A percentile compares a stretch with the other conserved stretches of the same genome.
phyloP scores from a whole-genome alignment of 2,113 vertebrate species.

The Rattus norvegicus region DNA sequence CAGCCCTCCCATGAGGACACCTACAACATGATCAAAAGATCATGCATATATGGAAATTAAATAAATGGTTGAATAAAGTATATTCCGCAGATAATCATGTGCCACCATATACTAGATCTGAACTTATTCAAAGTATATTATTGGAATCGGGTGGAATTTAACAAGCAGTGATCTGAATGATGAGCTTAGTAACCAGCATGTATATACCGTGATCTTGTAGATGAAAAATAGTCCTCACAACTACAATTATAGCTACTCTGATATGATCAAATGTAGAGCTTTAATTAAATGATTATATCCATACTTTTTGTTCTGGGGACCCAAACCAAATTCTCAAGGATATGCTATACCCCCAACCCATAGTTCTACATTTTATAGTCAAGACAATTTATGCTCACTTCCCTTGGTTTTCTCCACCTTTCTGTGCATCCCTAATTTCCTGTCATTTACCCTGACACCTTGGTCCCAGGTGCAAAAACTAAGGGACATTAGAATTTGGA shows the following conservation, averaged over 20 bases:
- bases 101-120: background rate
- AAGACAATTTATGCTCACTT: background rate
- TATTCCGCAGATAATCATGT: background rate
- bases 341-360: background rate
- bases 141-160: background rate
- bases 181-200: background rate
- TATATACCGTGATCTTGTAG: background rate
- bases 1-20: background rate
- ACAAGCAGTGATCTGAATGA: background rate
- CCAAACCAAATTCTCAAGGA: background rate
- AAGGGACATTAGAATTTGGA: background rate
- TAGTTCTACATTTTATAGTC: background rate
- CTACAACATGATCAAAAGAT: background rate
- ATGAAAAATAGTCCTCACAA: background rate
- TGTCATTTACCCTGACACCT: background rate
- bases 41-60: background rate
- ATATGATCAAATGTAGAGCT: background rate
- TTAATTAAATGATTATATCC: background rate
- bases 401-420: background rate
- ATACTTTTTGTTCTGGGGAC: background rate
- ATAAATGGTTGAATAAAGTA: conserved; percentile 47
- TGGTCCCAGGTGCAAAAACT: background rate
- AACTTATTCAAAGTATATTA: background rate
- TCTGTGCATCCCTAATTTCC: no score
- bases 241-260: background rate